Percentiles rank a stretch among this genome's conserved stretches.
Conservation (phyloP, 2,888 invertebrate genomes). For the Anaspis maculata region DNA sequence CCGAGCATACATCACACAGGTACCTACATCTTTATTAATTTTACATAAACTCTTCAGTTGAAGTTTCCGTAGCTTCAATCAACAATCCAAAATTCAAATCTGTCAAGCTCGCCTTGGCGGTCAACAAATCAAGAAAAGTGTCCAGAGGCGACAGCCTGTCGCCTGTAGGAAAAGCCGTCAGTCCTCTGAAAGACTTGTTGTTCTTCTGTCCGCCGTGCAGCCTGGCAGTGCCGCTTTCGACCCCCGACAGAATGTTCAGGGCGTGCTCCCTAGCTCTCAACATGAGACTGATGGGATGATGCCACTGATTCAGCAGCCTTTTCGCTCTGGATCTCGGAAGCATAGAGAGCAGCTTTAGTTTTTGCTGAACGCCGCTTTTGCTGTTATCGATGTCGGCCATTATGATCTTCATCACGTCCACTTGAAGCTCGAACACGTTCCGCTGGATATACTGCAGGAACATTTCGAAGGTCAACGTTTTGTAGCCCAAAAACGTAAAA, state of each 20-base stretch:
- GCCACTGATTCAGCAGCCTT: slow-evolving; percentile 69
- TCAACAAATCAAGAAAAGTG: slow-evolving; percentile 74
- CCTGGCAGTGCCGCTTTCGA: slow-evolving; percentile 43
- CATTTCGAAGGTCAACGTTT: slow-evolving; percentile 65
- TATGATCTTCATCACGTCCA: slow-evolving; percentile 79
- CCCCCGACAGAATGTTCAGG: slow-evolving; percentile 68
- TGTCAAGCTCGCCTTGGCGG: slow-evolving; percentile 78
- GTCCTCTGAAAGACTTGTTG: slow-evolving; percentile 40
- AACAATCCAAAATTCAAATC: slow-evolving; percentile 79
- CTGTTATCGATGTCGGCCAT: slow-evolving; percentile 53
- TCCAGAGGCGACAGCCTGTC: slow-evolving; percentile 72
- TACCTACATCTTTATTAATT: slow-evolving; percentile 6
- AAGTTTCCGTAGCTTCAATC: slow-evolving; percentile 72
- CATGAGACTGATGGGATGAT: slow-evolving; percentile 66
- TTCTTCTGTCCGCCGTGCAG: slow-evolving; percentile 27
- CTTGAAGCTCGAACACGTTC: slow-evolving; percentile 78
- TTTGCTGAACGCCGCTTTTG: slow-evolving; percentile 54
- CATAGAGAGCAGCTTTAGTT: slow-evolving; percentile 63
- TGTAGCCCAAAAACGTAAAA: slow-evolving; percentile 78
- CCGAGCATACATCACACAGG: too few species aligned
- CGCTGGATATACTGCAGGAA: slow-evolving; percentile 79
- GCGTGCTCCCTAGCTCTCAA: slow-evolving; percentile 76
- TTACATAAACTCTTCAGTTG: slow-evolving; percentile 43
- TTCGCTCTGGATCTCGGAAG: slow-evolving; percentile 72
- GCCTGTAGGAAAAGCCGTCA: slow-evolving; percentile 63